Percentiles rank a stretch among this genome's conserved stretches.
phyloP scores from a whole-genome alignment of 1,140 invertebrate genomes.

The Amyelois transitella region DNA sequence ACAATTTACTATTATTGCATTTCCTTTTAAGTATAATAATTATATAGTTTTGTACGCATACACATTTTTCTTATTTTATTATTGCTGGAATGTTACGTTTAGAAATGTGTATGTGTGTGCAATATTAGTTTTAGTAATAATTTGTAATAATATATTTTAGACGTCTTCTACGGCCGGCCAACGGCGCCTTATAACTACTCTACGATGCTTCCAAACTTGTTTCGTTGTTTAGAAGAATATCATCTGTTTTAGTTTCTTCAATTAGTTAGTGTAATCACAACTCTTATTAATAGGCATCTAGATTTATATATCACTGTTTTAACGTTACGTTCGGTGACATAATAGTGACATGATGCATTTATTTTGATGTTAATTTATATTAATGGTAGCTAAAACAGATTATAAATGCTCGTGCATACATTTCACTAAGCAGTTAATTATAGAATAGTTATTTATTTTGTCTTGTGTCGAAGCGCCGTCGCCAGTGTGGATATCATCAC shows the following conservation, averaged over 20 bases:
- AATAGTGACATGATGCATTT: slow-evolving; percentile 74
- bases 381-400: slow-evolving; percentile 70
- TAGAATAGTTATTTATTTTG: slow-evolving; percentile 63
- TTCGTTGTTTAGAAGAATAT: slow-evolving; percentile 49
- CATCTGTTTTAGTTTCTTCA: slow-evolving; percentile 44
- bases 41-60: slow-evolving; percentile 66
- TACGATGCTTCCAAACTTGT: slow-evolving; percentile 53
- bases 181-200: slow-evolving; percentile 23
- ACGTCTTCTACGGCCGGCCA: slow-evolving; percentile 27
- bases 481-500: slow-evolving; percentile 35
- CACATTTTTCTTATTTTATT: slow-evolving; percentile 54
- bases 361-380: slow-evolving; percentile 72
- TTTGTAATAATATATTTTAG: slow-evolving; percentile 56
- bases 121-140: slow-evolving; percentile 68
- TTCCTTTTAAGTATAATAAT: slow-evolving; percentile 40
- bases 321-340: slow-evolving; percentile 65
- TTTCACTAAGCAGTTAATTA: slow-evolving; percentile 59
- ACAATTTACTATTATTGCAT: slow-evolving; percentile 69
- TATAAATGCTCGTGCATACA: slow-evolving; percentile 67
- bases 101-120: slow-evolving; percentile 73
- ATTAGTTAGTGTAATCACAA: slow-evolving; percentile 70
- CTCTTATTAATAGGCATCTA: slow-evolving; percentile 56
- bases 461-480: slow-evolving; percentile 21
- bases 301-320: slow-evolving; percentile 48
- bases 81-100: slow-evolving; percentile 41